Conservation (phyloP, 92 coral and sea anemone genomes). For the Epizoanthus illoricatus region DNA sequence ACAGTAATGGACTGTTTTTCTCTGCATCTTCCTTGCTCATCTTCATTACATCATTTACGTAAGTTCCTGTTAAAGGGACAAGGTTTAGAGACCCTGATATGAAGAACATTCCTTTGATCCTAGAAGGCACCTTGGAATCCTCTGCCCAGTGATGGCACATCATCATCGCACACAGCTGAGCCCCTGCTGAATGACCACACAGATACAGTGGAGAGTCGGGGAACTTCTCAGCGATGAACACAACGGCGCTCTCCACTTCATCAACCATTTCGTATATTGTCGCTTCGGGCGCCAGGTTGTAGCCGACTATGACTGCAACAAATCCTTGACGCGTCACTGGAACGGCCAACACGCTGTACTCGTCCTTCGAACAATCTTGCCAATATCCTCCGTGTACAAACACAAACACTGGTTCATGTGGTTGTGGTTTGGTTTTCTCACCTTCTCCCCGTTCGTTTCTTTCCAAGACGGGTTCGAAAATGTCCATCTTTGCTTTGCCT, state of each 20-base stretch:
- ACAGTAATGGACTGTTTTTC: conserved; percentile 65
- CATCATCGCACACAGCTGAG: conserved; percentile 88
- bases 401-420: conserved; percentile 62
- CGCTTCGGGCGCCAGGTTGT: conserved; percentile 70
- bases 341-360: conserved; percentile 44
- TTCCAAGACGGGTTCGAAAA: conserved; percentile 36
- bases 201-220: conserved; percentile 65
- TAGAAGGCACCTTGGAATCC: conserved; percentile 33
- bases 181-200: conserved; percentile 87
- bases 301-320: conserved; percentile 57
- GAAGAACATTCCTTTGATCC: conserved; percentile 60
- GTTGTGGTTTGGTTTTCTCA: background rate
- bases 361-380: conserved; percentile 63
- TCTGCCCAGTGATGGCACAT: conserved; percentile 49
- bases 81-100: conserved; percentile 70
- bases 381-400: conserved; percentile 84
- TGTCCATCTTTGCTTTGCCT: conserved; percentile 52
- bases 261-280: conserved; percentile 58
- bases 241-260: conserved; percentile 57
- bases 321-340: conserved; percentile 51
- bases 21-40: conserved; percentile 68
- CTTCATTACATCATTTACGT: conserved; percentile 57
- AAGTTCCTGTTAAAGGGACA: conserved; percentile 55
- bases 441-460: background rate
- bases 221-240: conserved; percentile 49